Percentiles rank a stretch among this genome's conserved stretches.
Evolutionary conservation across 2,113 vertebrate species (phyloP).

Genomic region (Calonectris borealis): DNA sequence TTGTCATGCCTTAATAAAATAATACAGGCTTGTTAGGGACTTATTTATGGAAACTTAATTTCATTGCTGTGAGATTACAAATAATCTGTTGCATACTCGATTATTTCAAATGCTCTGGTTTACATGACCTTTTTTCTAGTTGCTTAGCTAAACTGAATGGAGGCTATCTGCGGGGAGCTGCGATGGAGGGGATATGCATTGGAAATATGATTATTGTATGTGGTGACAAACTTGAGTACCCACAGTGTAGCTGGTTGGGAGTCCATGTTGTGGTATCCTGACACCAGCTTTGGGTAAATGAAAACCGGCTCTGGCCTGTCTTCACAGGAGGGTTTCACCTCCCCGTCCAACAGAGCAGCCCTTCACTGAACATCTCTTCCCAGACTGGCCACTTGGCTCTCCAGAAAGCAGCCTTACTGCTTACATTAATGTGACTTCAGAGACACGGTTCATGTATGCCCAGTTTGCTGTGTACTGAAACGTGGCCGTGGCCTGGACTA

Average conservation of each 20-base stretch:
- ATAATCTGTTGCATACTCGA: not conserved
- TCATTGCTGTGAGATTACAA: not conserved
- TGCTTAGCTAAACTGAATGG: not conserved
- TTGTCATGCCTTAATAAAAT: not conserved
- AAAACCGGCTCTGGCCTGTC: not conserved
- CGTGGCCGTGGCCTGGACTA: not conserved
- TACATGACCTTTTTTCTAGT: not conserved
- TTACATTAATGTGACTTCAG: not conserved
- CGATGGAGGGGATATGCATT: rapidly evolving
- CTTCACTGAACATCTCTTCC: not conserved
- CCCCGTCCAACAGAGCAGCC: not conserved
- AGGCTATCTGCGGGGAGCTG: not conserved
- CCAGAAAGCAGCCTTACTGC: not conserved
- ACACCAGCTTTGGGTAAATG: not conserved
- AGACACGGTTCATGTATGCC: not conserved
- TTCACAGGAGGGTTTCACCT: not conserved
- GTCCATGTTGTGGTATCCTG: not conserved
- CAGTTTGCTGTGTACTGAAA: not conserved
- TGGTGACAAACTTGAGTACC: not conserved
- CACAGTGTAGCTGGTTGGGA: not conserved
- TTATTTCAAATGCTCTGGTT: not conserved
- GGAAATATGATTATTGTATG: not conserved
- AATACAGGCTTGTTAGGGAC: not conserved
- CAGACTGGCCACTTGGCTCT: not conserved
- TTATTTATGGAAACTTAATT: not conserved